Percentiles rank a stretch among this genome's conserved stretches.
These are phyloP conservation scores for Crenichthys baileyi DNA, from an alignment of 2,797 vertebrate species.

Conservation along the genomic window DNA sequence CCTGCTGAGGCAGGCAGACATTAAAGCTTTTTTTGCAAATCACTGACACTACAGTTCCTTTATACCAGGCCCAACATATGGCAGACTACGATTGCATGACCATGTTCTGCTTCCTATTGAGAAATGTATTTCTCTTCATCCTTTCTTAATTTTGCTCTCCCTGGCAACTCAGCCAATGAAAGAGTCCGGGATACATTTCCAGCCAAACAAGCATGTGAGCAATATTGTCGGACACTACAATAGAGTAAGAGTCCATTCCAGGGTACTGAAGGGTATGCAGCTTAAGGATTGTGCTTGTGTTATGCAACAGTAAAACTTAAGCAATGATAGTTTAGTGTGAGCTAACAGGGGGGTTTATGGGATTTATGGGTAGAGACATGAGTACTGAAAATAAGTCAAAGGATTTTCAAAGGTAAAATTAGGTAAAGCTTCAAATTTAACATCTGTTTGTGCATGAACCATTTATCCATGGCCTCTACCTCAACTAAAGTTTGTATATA, in stretches of 20 bases:
- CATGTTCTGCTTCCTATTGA: constrained; percentile 17
- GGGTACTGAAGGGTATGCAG: constrained; percentile 16
- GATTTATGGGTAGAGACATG: constrained; percentile 30
- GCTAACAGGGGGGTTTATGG: constrained; percentile 28
- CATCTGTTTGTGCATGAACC: not conserved
- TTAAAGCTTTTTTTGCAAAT: constrained; percentile 47
- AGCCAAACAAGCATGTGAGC: constrained; percentile 12
- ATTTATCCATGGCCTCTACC: not conserved
- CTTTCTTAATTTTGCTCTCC: not conserved
- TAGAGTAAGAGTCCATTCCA: constrained; percentile 17
- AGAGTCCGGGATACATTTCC: constrained; percentile 19
- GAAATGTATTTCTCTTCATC: not conserved
- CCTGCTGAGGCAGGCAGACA: constrained; percentile 46
- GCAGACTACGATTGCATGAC: constrained; percentile 54
- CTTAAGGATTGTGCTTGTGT: constrained; percentile 39
- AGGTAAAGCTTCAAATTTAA: not conserved
- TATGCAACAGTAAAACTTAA: constrained; percentile 58
- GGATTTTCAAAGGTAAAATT: constrained; percentile 17
- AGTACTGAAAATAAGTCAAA: constrained; percentile 32
- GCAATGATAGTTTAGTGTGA: constrained; percentile 52
- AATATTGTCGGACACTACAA: constrained; percentile 7
- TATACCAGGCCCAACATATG: constrained; percentile 37
- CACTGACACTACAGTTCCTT: constrained; percentile 54
- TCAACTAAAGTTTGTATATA: not conserved
- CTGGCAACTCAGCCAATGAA: not conserved